These are phyloP conservation scores for Synanthedon tipuliformis DNA, from an alignment of 2,888 invertebrate species.

Conservation along the genomic window DNA sequence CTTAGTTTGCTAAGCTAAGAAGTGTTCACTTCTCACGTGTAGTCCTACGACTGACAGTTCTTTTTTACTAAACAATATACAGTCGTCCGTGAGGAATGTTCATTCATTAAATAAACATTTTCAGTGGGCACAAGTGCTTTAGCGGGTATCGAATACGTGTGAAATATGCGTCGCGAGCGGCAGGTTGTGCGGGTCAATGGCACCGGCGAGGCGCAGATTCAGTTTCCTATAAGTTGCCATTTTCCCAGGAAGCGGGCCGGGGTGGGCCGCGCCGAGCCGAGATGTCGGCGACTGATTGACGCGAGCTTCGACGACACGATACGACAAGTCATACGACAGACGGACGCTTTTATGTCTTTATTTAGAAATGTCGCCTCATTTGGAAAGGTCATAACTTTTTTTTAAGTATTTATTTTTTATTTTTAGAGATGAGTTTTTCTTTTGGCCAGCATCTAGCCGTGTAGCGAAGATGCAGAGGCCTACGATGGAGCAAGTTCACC, in stretches of 20 bases:
- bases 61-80: too few species aligned
- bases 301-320: conserved; percentile 8
- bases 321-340: conserved; percentile 4
- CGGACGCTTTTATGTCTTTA: conserved; percentile 9
- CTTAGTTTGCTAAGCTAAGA: too few species aligned
- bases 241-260: conserved; percentile 62
- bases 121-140: conserved; percentile 17
- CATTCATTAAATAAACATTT: conserved; percentile 24
- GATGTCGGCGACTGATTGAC: conserved; percentile 7
- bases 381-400: too few species aligned
- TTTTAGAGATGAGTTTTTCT: too few species aligned
- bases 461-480: too few species aligned
- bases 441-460: too few species aligned
- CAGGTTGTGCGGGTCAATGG: conserved; percentile 55
- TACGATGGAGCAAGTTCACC: too few species aligned
- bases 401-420: too few species aligned
- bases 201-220: conserved; percentile 60
- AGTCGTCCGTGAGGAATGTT: too few species aligned
- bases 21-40: too few species aligned
- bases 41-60: too few species aligned
- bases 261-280: conserved; percentile 17
- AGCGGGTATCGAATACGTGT: conserved; percentile 51
- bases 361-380: too few species aligned
- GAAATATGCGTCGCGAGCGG: conserved; percentile 44
- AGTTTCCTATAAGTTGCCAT: conserved; percentile 66